Percentiles rank a stretch among this genome's conserved stretches.
Evolutionary conservation across 2,113 vertebrate genomes (phyloP).

Genomic region (Fregetta grallaria): DNA sequence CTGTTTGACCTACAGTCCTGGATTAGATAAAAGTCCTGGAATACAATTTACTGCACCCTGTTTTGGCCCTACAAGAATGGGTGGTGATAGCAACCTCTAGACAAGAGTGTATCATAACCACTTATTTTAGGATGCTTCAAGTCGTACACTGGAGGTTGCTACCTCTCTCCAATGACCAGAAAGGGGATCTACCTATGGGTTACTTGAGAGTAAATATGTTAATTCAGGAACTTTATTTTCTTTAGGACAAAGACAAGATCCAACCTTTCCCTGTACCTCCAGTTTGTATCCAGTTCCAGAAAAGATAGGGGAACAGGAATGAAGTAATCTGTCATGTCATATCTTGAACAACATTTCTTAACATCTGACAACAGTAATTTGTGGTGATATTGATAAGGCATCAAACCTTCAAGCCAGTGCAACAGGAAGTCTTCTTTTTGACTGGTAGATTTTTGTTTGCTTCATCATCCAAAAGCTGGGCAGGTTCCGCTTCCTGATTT

Average conservation of each 20-base stretch:
- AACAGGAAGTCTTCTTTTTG: not conserved
- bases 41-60: not conserved
- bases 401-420: slow-evolving; percentile 69
- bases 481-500: slow-evolving; percentile 4
- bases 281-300: not conserved
- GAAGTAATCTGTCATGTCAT: not conserved
- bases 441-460: not conserved
- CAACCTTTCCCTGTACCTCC: not conserved
- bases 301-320: not conserved
- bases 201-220: not conserved
- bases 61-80: not conserved
- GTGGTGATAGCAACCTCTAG: not conserved
- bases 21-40: not conserved
- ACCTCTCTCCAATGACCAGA: not conserved
- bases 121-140: not conserved
- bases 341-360: not conserved
- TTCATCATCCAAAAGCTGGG: not conserved
- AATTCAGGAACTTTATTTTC: not conserved
- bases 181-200: not conserved
- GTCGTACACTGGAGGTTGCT: not conserved
- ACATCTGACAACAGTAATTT: not conserved
- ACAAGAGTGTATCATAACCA: not conserved
- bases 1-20: not conserved
- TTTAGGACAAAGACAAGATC: not conserved
- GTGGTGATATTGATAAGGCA: not conserved